A percentile compares a stretch with the other conserved stretches of the same genome.
phyloP scores from a whole-genome alignment of 2,797 vertebrate species.

The Scomberomorus guttatus region DNA sequence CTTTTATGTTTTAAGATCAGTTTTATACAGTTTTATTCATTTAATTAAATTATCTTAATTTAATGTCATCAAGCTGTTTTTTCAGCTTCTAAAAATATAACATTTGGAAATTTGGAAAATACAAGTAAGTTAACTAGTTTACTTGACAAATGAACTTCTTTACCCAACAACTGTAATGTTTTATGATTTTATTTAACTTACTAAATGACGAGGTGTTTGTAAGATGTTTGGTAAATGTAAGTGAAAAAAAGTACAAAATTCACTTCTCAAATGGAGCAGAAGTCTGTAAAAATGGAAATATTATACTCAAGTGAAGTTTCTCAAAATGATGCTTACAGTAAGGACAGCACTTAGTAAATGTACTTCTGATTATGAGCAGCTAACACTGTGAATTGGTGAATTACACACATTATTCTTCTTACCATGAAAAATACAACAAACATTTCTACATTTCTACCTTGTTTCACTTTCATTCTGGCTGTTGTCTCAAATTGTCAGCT shows the following conservation, averaged over 20 bases:
- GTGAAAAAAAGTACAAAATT: not conserved
- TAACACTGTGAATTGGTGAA: not conserved
- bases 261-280: not conserved
- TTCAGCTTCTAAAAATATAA: not conserved
- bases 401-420: no score
- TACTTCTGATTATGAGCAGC: not conserved
- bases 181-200: no score
- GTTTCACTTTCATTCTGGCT: not conserved
- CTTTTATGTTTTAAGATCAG: not conserved
- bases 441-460: not conserved
- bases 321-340: not conserved
- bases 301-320: not conserved
- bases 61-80: not conserved
- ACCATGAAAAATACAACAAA: not conserved
- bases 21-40: no score
- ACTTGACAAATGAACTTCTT: no score
- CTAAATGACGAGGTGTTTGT: no score
- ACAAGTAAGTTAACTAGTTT: no score
- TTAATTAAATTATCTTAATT: no score
- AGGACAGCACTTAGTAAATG: not conserved
- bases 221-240: not conserved
- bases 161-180: no score
- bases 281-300: not conserved
- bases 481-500: constrained; percentile 8
- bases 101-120: no score